phyloP scores from a whole-genome alignment of 2,113 vertebrate species.

The Erythrolamprus reginae region DNA sequence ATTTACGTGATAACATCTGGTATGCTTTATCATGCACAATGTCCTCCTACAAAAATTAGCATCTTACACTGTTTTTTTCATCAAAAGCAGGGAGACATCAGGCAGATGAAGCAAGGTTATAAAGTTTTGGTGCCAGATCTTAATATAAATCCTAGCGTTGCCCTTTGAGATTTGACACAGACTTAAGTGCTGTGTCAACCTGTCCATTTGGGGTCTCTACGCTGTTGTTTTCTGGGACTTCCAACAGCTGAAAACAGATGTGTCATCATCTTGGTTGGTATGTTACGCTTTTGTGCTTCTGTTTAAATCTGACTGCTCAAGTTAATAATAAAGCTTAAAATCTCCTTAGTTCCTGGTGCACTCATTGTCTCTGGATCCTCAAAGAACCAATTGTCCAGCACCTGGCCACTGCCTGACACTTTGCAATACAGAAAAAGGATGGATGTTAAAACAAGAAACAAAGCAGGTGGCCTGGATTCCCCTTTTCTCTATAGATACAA shows the following conservation, averaged over 20 bases:
- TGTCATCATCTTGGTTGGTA: not conserved
- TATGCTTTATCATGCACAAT: constrained; percentile 39
- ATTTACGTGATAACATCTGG: constrained; percentile 48
- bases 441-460: not conserved
- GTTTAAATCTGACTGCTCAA: not conserved
- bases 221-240: not conserved
- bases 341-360: not conserved
- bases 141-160: not conserved
- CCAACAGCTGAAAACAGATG: not conserved
- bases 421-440: not conserved
- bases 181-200: not conserved
- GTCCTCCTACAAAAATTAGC: constrained; percentile 36
- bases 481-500: not conserved
- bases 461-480: not conserved
- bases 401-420: not conserved
- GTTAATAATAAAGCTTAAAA: not conserved
- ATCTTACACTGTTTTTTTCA: constrained; percentile 40
- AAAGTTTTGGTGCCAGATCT: not conserved
- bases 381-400: not conserved
- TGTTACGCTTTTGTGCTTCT: not conserved
- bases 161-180: not conserved
- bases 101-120: not conserved
- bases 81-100: not conserved
- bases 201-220: not conserved
- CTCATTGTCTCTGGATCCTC: not conserved